These are phyloP conservation scores for Subacronicta megacephala DNA, from an alignment of 2,888 invertebrate genomes.

Conservation along the genomic window DNA sequence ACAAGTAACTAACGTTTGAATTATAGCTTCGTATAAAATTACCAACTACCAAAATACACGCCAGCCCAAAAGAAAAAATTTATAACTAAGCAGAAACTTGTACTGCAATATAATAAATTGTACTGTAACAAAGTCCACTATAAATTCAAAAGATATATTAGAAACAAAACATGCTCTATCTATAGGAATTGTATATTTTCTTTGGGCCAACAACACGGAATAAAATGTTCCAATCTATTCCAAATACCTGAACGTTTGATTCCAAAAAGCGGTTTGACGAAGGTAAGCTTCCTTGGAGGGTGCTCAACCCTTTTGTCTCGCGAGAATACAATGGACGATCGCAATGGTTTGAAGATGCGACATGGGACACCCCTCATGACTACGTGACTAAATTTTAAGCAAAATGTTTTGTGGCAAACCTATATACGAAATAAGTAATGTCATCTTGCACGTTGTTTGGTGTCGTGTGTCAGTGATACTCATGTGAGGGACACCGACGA, in stretches of 20 bases:
- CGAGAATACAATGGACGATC: slow-evolving; percentile 87
- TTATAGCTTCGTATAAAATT: slow-evolving; percentile 7
- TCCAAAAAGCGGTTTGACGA: slow-evolving; percentile 85
- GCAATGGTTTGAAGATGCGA: slow-evolving; percentile 85
- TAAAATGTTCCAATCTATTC: slow-evolving; percentile 73
- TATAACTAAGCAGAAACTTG: background rate
- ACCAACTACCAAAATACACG: slow-evolving; percentile 19
- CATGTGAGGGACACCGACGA: slow-evolving; percentile 37
- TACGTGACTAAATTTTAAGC: slow-evolving; percentile 88
- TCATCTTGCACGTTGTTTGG: slow-evolving; percentile 73
- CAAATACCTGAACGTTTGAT: slow-evolving; percentile 81
- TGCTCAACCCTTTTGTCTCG: slow-evolving; percentile 87
- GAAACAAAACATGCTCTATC: slow-evolving; percentile 26
- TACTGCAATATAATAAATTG: slow-evolving; percentile 1
- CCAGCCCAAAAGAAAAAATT: slow-evolving; percentile 8
- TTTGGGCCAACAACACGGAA: slow-evolving; percentile 50
- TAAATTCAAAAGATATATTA: slow-evolving; percentile 31
- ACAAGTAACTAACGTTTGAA: slow-evolving; percentile 7
- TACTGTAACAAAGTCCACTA: slow-evolving; percentile 7
- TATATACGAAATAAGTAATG: slow-evolving; percentile 83
- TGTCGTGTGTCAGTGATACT: slow-evolving; percentile 62
- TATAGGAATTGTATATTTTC: slow-evolving; percentile 39
- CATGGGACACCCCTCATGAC: slow-evolving; percentile 81
- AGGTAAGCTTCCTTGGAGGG: slow-evolving; percentile 80
- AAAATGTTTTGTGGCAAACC: slow-evolving; percentile 82